Percentiles rank a stretch among this genome's conserved stretches.
Conservation (phyloP, 2,888 invertebrate species). For the Neoaliturus tenellus region DNA sequence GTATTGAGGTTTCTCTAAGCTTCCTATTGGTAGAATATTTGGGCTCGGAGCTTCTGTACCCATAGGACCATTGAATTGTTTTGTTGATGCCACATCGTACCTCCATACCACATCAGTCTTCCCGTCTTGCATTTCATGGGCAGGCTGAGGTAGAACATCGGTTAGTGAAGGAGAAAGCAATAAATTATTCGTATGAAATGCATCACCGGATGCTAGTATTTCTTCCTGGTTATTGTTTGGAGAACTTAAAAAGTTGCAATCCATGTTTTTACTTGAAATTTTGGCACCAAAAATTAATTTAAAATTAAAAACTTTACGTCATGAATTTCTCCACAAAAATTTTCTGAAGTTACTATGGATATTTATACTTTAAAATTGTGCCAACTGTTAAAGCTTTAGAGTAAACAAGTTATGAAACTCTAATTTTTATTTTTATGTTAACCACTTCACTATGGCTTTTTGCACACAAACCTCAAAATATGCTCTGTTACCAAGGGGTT, state of each 20-base stretch:
- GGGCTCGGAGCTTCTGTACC: background rate
- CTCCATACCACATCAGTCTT: background rate
- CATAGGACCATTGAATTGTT: background rate
- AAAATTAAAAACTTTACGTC: background rate
- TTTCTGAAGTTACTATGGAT: constrained; percentile 6
- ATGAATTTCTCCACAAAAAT: background rate
- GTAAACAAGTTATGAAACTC: no score
- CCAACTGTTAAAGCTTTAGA: no score
- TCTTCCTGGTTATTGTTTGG: background rate
- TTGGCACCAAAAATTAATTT: background rate
- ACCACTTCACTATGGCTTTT: no score
- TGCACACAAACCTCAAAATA: no score
- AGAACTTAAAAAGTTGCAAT: background rate
- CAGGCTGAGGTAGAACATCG: background rate
- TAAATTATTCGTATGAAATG: background rate
- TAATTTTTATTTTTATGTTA: no score
- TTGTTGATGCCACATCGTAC: background rate
- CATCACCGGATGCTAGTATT: background rate
- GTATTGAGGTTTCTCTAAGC: background rate
- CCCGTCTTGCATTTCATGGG: background rate
- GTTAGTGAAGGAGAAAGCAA: background rate
- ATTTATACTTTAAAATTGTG: no score
- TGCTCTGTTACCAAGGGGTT: no score
- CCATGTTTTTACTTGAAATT: constrained; percentile 12
- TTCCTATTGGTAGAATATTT: background rate